A percentile compares a stretch with the other conserved stretches of the same genome.
phyloP scores from a whole-genome alignment of 1,140 invertebrate species.

The Leucophenga varia region DNA sequence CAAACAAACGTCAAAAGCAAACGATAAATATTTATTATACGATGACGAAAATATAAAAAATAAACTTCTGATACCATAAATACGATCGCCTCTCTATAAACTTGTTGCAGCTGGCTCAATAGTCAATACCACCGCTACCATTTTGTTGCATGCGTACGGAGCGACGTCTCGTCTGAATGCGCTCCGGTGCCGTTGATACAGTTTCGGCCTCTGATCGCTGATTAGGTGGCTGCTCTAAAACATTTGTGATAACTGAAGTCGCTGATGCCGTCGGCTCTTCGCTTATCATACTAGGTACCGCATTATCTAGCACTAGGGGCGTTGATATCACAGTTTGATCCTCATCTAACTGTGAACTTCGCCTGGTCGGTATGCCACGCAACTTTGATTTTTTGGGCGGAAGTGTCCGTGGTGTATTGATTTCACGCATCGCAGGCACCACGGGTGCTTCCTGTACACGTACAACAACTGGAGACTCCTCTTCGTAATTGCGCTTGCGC shows the following conservation, averaged over 20 bases:
- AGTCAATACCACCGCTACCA: constrained; percentile 28
- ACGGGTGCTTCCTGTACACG: constrained; percentile 17
- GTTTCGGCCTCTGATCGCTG: constrained; percentile 12
- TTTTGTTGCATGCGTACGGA: constrained; percentile 49
- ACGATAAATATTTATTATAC: constrained; percentile 22
- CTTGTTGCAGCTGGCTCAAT: constrained; percentile 17
- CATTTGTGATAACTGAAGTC: constrained; percentile 8
- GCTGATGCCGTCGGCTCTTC: constrained; percentile 21
- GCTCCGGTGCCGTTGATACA: constrained; percentile 19
- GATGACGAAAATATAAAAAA: constrained; percentile 22
- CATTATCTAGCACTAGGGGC: constrained; percentile 53
- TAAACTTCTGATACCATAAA: too few relatives aligned
- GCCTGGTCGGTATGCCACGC: constrained; percentile 27
- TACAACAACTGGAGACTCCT: constrained; percentile 14
- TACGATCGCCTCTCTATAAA: background rate
- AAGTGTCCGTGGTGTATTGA: constrained; percentile 36
- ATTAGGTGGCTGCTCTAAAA: background rate
- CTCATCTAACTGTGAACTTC: constrained; percentile 64
- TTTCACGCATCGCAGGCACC: constrained; percentile 23
- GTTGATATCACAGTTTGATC: constrained; percentile 57
- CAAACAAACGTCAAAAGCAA: constrained; percentile 28
- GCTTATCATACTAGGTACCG: constrained; percentile 46
- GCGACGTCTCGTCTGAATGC: constrained; percentile 45
- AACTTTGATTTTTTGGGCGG: constrained; percentile 56
- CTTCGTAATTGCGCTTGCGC: constrained; percentile 49